These are phyloP conservation scores for Vollenhovia emeryi DNA, from an alignment of 1,140 invertebrate genomes.

Conservation along the genomic window DNA sequence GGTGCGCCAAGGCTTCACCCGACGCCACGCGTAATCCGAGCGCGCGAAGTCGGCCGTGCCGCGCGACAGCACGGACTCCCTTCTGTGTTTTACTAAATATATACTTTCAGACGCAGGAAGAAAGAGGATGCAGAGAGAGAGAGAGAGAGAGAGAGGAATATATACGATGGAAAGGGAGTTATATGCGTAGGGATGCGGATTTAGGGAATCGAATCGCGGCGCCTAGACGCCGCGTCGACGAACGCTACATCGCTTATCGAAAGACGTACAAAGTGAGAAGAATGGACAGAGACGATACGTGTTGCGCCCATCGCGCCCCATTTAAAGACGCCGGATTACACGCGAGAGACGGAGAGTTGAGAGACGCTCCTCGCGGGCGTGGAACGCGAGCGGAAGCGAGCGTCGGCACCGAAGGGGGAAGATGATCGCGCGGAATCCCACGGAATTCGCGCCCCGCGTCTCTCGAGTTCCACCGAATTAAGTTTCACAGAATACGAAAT, in stretches of 20 bases:
- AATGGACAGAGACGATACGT: constrained; percentile 30
- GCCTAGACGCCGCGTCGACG: constrained; percentile 44
- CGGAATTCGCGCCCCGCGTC: constrained; percentile 18
- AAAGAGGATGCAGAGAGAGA: constrained; percentile 10
- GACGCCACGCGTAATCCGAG: not conserved
- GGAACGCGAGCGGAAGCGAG: constrained; percentile 19
- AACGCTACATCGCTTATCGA: constrained; percentile 67
- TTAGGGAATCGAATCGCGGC: constrained; percentile 48
- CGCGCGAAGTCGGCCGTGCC: not conserved
- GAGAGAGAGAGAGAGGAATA: constrained; percentile 17
- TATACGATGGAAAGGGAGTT: constrained; percentile 25
- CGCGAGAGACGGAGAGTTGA: not conserved
- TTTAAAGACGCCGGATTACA: constrained; percentile 37
- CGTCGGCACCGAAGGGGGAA: not conserved
- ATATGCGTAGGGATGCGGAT: constrained; percentile 3
- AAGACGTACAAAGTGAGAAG: constrained; percentile 71
- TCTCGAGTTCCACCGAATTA: constrained; percentile 38
- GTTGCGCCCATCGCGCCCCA: not conserved
- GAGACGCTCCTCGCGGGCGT: not conserved
- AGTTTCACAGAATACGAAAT: constrained; percentile 45
- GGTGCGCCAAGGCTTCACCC: not conserved
- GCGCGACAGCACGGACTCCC: constrained; percentile 30
- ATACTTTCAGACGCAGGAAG: constrained; percentile 38
- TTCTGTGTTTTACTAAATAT: constrained; percentile 47
- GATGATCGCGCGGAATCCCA: not conserved